phyloP scores from a whole-genome alignment of 2,113 vertebrate species.

The Scomber scombrus region DNA sequence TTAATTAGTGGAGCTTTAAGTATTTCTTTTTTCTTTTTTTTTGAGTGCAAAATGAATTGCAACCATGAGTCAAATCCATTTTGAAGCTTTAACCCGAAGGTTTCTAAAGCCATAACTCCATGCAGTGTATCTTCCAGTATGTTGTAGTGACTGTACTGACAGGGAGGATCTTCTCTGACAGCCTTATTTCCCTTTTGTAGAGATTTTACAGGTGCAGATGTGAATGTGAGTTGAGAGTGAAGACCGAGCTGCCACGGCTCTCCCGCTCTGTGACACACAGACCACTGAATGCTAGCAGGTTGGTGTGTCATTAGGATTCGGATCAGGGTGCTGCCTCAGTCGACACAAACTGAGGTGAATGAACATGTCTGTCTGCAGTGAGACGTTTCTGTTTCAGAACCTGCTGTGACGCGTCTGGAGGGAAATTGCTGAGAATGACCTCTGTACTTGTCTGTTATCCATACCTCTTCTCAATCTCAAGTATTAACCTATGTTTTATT shows the following conservation, averaged over 20 bases:
- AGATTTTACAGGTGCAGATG: slow-evolving; percentile 42
- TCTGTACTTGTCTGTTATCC: slow-evolving; percentile 63
- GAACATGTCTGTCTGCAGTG: slow-evolving; percentile 81
- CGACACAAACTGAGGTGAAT: slow-evolving; percentile 79
- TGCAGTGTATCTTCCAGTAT: not conserved
- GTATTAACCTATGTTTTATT: slow-evolving; percentile 55
- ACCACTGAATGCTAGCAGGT: slow-evolving; percentile 53
- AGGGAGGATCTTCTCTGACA: slow-evolving; percentile 27
- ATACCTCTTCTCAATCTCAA: slow-evolving; percentile 52
- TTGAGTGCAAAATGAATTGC: not conserved
- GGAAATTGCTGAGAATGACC: slow-evolving; percentile 72
- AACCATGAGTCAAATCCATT: not conserved
- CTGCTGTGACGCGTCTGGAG: slow-evolving; percentile 64
- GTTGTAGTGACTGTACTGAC: slow-evolving; percentile 11
- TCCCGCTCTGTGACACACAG: slow-evolving; percentile 64
- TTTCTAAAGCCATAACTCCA: not conserved
- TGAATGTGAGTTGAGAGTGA: slow-evolving; percentile 61
- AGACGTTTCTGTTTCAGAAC: slow-evolving; percentile 67
- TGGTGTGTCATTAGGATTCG: slow-evolving; percentile 81
- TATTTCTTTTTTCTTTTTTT: not conserved
- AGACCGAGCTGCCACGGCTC: slow-evolving; percentile 52
- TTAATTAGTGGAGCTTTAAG: not conserved
- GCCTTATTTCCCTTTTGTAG: slow-evolving; percentile 41
- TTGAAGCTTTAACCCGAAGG: not conserved
- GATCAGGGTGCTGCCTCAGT: slow-evolving; percentile 73